These are phyloP conservation scores for Tiliacea citrago DNA, from an alignment of 2,888 invertebrate genomes.

Conservation along the genomic window DNA sequence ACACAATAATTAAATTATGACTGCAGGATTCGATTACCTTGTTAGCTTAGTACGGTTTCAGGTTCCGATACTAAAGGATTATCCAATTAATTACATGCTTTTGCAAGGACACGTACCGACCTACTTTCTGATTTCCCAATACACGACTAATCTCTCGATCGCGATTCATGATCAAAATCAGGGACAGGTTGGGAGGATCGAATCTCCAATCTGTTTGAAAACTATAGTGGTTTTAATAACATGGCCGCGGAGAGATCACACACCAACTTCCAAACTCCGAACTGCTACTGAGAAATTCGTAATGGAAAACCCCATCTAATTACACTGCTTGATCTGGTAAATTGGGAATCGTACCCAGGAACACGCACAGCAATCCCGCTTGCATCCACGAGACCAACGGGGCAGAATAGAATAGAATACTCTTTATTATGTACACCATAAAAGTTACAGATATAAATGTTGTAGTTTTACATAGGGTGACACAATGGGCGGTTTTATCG, in stretches of 20 bases:
- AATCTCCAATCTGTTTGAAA: background rate
- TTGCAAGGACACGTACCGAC: no score
- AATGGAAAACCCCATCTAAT: background rate
- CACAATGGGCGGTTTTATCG: no score
- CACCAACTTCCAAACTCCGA: background rate
- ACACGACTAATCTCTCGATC: background rate
- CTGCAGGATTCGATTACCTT: slow-evolving; percentile 10
- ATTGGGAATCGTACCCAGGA: background rate
- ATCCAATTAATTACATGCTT: background rate
- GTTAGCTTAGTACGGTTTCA: slow-evolving; percentile 11
- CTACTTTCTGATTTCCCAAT: background rate
- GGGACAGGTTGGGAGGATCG: no score
- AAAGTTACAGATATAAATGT: no score
- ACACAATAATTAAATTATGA: slow-evolving; percentile 5
- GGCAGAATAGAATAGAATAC: no score
- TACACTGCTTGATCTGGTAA: background rate
- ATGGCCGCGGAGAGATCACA: no score
- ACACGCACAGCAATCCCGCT: background rate
- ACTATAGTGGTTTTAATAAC: background rate
- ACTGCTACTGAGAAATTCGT: background rate
- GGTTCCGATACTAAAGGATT: background rate
- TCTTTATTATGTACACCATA: no score
- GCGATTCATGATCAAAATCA: background rate
- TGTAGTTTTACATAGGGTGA: no score
- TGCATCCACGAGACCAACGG: background rate